Conservation (phyloP, 2,888 invertebrate genomes). For the Ferdinandea cuprea region DNA sequence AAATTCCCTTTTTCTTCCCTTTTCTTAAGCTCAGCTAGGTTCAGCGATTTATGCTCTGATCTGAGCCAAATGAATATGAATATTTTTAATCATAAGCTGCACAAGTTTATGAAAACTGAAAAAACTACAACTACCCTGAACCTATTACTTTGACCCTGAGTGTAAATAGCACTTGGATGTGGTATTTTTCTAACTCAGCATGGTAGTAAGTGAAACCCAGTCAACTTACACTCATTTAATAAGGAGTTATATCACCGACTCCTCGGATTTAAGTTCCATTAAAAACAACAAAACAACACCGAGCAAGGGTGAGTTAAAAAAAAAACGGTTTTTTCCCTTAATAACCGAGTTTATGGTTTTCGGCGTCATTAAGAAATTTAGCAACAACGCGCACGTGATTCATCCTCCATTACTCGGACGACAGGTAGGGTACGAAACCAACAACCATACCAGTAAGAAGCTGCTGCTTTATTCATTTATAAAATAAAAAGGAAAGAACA, state of each 20-base stretch:
- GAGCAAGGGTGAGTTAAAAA: conserved; percentile 1
- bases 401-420: conserved; percentile 32
- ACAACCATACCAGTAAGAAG: conserved; percentile 13
- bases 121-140: not conserved
- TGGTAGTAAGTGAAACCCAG: conserved; percentile 47
- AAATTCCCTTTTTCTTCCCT: no score
- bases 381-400: conserved; percentile 71
- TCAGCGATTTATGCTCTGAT: no score
- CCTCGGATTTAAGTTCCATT: conserved; percentile 40
- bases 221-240: conserved; percentile 61
- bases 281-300: no score
- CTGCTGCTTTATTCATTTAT: conserved; percentile 13
- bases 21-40: no score
- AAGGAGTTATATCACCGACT: conserved; percentile 63
- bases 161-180: conserved; percentile 9
- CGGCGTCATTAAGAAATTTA: conserved; percentile 69
- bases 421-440: conserved; percentile 34
- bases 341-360: conserved; percentile 59
- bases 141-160: conserved; percentile 1
- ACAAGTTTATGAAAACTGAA: no score
- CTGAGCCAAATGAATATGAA: no score
- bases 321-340: conserved; percentile 25
- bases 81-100: no score
- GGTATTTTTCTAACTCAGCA: conserved; percentile 3
- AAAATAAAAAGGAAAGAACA: no score